phyloP scores from a whole-genome alignment of 1,140 invertebrate genomes.

The Drosophila lacertosa region DNA sequence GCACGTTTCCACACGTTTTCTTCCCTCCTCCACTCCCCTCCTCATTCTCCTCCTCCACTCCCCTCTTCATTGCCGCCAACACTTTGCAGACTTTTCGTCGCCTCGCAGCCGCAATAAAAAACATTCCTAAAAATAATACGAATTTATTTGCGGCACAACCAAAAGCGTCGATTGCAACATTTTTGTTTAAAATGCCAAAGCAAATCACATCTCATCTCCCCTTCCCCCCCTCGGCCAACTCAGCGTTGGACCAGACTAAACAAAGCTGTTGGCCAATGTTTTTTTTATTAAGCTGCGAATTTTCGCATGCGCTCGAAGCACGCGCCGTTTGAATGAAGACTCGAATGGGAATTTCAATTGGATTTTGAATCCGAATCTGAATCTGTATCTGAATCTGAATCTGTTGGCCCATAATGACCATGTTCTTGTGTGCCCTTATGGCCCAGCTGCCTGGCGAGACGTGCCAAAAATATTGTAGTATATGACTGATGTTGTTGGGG shows the following conservation, averaged over 20 bases:
- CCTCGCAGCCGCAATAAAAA: too few species aligned
- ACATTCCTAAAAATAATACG: constrained; percentile 33
- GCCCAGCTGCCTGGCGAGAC: constrained; percentile 31
- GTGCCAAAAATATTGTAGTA: constrained; percentile 25
- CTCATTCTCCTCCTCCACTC: too few species aligned
- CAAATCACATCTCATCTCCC: not conserved
- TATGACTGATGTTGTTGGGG: not conserved
- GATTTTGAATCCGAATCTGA: not conserved
- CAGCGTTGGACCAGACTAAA: constrained; percentile 53
- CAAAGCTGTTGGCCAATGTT: constrained; percentile 49
- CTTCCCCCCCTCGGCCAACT: not conserved
- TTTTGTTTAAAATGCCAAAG: constrained; percentile 44
- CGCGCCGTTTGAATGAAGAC: constrained; percentile 51
- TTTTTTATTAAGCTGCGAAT: constrained; percentile 10
- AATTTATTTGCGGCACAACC: constrained; percentile 19
- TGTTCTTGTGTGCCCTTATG: constrained; percentile 12
- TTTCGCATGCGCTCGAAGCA: constrained; percentile 43
- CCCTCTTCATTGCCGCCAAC: not conserved
- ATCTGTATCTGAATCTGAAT: too few species aligned
- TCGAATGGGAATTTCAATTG: not conserved
- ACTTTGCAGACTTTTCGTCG: constrained; percentile 29
- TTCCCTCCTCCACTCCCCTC: not conserved
- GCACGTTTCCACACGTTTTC: constrained; percentile 23
- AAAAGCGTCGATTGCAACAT: constrained; percentile 40
- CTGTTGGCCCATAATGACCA: not conserved